Evolutionary conservation across 1,140 invertebrate species (phyloP).

Genomic region (Latrodectus geometricus): DNA sequence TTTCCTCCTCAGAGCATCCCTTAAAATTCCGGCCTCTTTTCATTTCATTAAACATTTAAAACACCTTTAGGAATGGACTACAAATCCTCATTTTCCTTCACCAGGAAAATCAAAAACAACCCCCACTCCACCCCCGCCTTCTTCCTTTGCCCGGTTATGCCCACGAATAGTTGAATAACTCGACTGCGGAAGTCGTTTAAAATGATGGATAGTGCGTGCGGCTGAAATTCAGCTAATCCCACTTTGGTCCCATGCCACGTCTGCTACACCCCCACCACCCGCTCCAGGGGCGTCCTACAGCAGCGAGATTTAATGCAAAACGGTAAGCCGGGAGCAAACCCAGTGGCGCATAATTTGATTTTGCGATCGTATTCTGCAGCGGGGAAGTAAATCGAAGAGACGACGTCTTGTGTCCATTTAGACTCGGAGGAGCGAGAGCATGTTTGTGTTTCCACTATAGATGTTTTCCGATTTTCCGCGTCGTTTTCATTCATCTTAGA

Average conservation of each 20-base stretch:
- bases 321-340: background rate
- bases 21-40: background rate
- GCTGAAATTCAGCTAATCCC: background rate
- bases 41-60: background rate
- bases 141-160: background rate
- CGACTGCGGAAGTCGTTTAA: background rate
- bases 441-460: background rate
- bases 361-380: background rate
- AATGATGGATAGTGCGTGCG: background rate
- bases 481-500: background rate
- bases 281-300: background rate
- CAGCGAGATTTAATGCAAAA: background rate
- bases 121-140: too few relatives aligned
- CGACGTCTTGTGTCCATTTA: constrained; percentile 1
- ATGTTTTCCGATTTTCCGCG: background rate
- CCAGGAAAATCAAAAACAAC: background rate
- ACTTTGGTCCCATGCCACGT: background rate
- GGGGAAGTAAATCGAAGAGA: background rate
- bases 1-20: too few relatives aligned
- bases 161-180: background rate
- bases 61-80: background rate
- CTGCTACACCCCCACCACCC: too few relatives aligned
- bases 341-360: background rate
- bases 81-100: background rate
- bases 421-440: background rate